Evolutionary conservation across 2,888 invertebrate species (phyloP), one percentile per base, ranked within the genome.

Genomic region (Mythimna albipuncta): DNA sequence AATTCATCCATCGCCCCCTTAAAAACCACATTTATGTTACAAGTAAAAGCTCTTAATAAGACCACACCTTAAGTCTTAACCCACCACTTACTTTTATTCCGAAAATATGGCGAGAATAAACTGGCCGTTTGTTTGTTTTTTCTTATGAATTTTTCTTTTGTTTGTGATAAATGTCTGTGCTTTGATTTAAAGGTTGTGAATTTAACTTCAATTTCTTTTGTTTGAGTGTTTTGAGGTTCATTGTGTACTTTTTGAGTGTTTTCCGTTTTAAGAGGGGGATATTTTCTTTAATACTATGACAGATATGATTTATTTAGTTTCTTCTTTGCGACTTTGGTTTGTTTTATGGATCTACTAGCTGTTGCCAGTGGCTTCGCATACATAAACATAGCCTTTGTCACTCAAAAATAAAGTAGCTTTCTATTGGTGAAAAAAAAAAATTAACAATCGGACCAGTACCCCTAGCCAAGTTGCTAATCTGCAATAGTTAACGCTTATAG

Each of bases 21-120:
- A 3, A 21, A 21, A 38, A 21, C 13, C n/a, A 35, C 38, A 21
- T 13, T 61, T 41, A 61, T 6, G 13, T 21, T 13, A 13, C n/a
- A 38, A n/a, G n/a, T 11, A 2, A 59, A n/a, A 38, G n/a, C 21
- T 21, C 7, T 7, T 13, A n/a, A 6, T 41, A 38, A 61, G 21
- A 38, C 35, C 26, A 16, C 16, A 13, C 41, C 79, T 21, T 11
- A 38, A 59, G n/a, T 59, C n/a, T 38, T 68, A 41, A 61, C 19
- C n/a, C 2, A 62, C 54, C 64, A 72, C 81, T 81, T 77, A 67
- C 74, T 79, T 75, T 76, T 69, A 69, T 79, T 79, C 66, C 38
- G 38, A 21, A 69, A 74, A 78, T 75, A 76, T 65, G 61, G 63
- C 64, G 9, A n/a, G 19, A 68, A 67, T 35, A 66, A 55, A 75